Base-by-base conservation (phyloP, 1,140 invertebrate species). In the Drosophila murphyi region DNA sequence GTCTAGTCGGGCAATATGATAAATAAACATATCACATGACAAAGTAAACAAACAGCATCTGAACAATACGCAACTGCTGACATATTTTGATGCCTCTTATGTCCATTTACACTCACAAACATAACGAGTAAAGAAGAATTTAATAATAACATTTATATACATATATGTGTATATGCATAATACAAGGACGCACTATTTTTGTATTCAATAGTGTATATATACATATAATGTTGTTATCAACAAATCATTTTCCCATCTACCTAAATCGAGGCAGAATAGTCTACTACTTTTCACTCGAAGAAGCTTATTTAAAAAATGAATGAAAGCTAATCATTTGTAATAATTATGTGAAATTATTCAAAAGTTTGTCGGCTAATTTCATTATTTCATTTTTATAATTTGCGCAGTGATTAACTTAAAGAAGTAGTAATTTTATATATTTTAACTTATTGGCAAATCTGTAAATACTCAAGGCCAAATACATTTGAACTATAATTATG, bases 11-110 rank as follows among this genome's bases (percentile, higher is more conserved):
- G 45, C 28, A 48, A 64, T 34, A 54, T 50, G 32, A 37, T 39
- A 67, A 72, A 72, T 72, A 67, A 65, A 52, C 39, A 50, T 54
- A 72, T 72, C 70, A 39, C 47, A 65, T 72, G 55, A 72, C 62
- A 52, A 51, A 51, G 52, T 60, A 60, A 47, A 54, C 47, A 72
- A 65, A 35, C 35, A 51, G 48, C 20, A 63, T 45, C 35, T 54
- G 39, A 63, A 57, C 51, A 64, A 64, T 5, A 55, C 31, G 31
- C 2, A 48, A 4, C 28, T 35, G 5, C 3, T 32, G 45, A 37
- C 39, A 60, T 69, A 60, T 5, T 32, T 45, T 12, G 50, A 48
- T 48, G 32, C 32, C 54, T 39, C 28, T 39, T 39, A 3, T 28
- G 39, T 8, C 20, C 12, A 6, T 43, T 43, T 10, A 7, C 52